These are phyloP conservation scores for Alexandromys fortis DNA, from an alignment of 2,113 vertebrate genomes.

Conservation along the genomic window DNA sequence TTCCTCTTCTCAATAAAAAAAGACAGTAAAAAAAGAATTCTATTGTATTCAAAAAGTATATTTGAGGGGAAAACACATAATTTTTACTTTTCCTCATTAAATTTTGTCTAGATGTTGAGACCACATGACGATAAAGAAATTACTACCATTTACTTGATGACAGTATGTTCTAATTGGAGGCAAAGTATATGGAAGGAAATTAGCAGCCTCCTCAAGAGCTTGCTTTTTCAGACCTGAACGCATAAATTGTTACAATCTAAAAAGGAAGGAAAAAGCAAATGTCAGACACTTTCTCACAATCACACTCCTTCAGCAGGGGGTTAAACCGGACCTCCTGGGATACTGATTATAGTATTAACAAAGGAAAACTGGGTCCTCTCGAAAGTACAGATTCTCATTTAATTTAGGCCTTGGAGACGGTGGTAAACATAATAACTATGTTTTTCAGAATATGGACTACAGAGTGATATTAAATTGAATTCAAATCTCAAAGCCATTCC, in stretches of 20 bases:
- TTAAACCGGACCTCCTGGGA: conserved; percentile 9
- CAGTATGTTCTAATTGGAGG: conserved; percentile 43
- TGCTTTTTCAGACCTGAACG: conserved; percentile 19
- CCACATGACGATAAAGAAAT: conserved; percentile 36
- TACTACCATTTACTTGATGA: conserved; percentile 37
- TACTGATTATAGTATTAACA: conserved; percentile 50
- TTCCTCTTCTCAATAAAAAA: too few relatives aligned
- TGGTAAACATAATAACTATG: conserved; percentile 19
- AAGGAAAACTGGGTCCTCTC: conserved; percentile 2
- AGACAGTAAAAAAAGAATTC: neutral
- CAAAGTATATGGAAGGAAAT: conserved; percentile 29
- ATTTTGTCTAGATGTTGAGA: conserved; percentile 40
- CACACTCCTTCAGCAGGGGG: neutral
- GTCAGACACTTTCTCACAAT: conserved; percentile 16
- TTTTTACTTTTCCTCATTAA: conserved; percentile 7
- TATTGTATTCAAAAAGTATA: conserved; percentile 31
- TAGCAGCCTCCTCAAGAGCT: neutral
- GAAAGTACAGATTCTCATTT: conserved; percentile 6
- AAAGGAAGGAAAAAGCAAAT: conserved; percentile 41
- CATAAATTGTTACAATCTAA: neutral
- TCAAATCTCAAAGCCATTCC: neutral
- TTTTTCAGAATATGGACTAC: neutral
- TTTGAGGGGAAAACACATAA: neutral
- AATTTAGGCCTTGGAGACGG: conserved; percentile 11
- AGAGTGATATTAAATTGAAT: conserved; percentile 6